Base-by-base conservation (phyloP, 2,888 invertebrate species). In the Mongoloraphidia duomilia region DNA sequence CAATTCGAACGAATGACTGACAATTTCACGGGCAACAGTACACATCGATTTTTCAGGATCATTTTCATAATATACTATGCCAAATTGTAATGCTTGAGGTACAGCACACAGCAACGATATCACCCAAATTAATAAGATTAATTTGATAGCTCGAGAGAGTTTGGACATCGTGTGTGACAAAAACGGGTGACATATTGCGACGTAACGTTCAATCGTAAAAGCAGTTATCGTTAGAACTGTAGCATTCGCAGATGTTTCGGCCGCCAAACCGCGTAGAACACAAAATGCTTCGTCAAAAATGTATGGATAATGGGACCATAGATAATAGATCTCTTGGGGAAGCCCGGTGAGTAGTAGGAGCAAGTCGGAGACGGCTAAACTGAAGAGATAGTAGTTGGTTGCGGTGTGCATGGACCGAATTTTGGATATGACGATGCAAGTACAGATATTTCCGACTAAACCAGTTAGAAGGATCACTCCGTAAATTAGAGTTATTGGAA, bases 371-470 rank as follows among this genome's bases (percentile, higher is more conserved):
- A 90, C 75, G 1, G 91, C 87, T 62, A 90, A 67, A 64, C 85
- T 88, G 68, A 90, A 89, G 49, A 91, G 71, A 63, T 91, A 91
- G 61, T 82, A 84, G 59, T 84, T 84, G 8, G 84, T 84, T 2
- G 83, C 82, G 17, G 84, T 83, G 58, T 88, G 88, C 88, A 91
- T 88, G 54, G 83, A 84, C 56, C 81, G 81, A 65, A 89, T 89
- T 53, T 79, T 75, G n/a, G 82, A 76, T 54, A 92, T 91, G n/a
- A 92, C 90, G 52, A 89, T 72, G 61, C 91, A 91, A 1, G 90
- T 91, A 61, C 83, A 80, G 42, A 85, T 74, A 64, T 91, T 91
- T 5, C 91, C 91, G 17, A 89, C 67, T 2, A 89, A 68, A 2
- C 91, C 90, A 9, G 80, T 82, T 6, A 89, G 59, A 59, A 91